These are phyloP conservation scores for Akabosia matsudoensis DNA, from an alignment of 1,140 invertebrate species.

Conservation along the genomic window DNA sequence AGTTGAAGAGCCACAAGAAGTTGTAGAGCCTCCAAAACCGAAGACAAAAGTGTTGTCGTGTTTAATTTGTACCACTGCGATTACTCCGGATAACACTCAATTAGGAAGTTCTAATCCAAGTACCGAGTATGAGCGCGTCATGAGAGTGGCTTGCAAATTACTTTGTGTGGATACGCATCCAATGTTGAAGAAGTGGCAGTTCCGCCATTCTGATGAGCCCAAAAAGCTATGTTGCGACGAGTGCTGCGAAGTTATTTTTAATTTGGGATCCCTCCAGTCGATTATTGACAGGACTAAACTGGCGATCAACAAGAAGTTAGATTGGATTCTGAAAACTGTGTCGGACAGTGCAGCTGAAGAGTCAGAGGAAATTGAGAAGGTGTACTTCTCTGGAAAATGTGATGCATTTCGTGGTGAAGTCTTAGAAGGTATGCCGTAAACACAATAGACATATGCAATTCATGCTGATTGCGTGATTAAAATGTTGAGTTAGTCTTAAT, in stretches of 20 bases:
- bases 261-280: constrained; percentile 5
- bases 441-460: too few species aligned
- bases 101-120: neutral
- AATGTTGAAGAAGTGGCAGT: neutral
- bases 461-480: too few species aligned
- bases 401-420: neutral
- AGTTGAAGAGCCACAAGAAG: neutral
- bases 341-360: constrained; percentile 5
- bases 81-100: neutral
- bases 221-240: constrained; percentile 14
- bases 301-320: constrained; percentile 14
- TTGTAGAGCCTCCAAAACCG: neutral
- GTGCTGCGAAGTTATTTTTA: constrained; percentile 14
- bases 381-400: neutral
- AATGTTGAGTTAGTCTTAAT: too few species aligned
- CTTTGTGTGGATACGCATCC: constrained; percentile 7
- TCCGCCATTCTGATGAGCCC: constrained; percentile 5
- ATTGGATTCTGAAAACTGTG: constrained; percentile 15
- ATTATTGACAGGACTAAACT: constrained; percentile 7
- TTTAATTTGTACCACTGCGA: neutral
- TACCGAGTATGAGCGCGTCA: neutral
- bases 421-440: constrained; percentile 11
- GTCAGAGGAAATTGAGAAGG: constrained; percentile 17
- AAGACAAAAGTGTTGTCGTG: constrained; percentile 7
- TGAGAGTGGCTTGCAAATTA: constrained; percentile 7